Conservation (phyloP, 2,797 vertebrate genomes). For the Acropternis orthonyx region DNA sequence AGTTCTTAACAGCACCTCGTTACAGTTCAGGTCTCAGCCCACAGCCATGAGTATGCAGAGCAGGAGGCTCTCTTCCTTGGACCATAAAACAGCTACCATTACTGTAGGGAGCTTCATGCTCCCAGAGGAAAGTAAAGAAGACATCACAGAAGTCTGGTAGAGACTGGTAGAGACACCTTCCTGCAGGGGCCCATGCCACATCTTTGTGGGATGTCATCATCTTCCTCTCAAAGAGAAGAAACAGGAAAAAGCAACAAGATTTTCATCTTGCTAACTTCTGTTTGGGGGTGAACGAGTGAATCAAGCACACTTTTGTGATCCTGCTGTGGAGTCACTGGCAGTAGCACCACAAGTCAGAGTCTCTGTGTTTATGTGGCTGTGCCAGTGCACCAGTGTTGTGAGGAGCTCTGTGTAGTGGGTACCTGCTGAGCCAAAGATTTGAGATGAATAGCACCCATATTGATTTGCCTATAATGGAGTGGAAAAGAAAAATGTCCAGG, state of each 20-base stretch:
- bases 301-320: background rate
- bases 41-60: too few relatives aligned
- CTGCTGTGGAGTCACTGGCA: background rate
- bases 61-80: background rate
- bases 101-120: background rate
- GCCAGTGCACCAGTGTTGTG: background rate
- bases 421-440: slow-evolving; percentile 69
- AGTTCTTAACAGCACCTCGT: rapidly evolving
- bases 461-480: slow-evolving; percentile 78
- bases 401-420: slow-evolving; percentile 37
- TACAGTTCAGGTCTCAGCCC: background rate
- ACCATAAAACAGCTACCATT: background rate
- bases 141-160: background rate
- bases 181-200: background rate
- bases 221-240: background rate
- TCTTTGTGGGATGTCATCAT: background rate
- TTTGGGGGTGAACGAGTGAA: background rate
- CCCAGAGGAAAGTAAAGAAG: background rate
- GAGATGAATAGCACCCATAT: slow-evolving; percentile 78
- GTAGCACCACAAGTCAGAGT: background rate
- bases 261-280: background rate
- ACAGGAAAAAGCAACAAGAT: background rate
- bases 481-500: slow-evolving; percentile 77
- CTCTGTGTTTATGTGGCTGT: background rate
- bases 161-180: background rate